Evolutionary conservation across 2,888 invertebrate genomes (phyloP).

Genomic region (Drosophila mayaguana): DNA sequence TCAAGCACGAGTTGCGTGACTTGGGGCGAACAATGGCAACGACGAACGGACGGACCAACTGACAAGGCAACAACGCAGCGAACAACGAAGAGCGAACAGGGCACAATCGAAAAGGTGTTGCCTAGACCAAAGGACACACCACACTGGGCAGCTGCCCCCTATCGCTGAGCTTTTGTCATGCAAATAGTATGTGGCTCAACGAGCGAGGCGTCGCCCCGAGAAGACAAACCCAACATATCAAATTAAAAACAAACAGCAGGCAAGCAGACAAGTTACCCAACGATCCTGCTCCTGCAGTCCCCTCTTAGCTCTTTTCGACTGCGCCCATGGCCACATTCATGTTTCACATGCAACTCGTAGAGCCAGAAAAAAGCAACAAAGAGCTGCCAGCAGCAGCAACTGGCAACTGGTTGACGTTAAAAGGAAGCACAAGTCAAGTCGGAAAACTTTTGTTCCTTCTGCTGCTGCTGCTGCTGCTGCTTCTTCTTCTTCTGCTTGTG

Average conservation of each 20-base stretch:
- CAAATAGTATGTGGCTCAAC: constrained; percentile 66
- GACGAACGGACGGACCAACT: too few species aligned
- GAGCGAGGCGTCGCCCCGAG: constrained; percentile 49
- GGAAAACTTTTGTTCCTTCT: constrained; percentile 66
- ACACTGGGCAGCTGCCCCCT: constrained; percentile 51
- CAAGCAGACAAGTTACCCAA: constrained; percentile 44
- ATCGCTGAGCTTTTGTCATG: constrained; percentile 75
- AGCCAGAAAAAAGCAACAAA: constrained; percentile 12
- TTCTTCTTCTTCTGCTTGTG: constrained; percentile 7
- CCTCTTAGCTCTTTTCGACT: background rate
- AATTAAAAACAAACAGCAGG: constrained; percentile 74
- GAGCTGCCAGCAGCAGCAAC: constrained; percentile 54
- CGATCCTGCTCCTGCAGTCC: background rate
- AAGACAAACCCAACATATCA: constrained; percentile 60
- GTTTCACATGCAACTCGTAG: constrained; percentile 73
- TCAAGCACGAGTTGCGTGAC: constrained; percentile 57
- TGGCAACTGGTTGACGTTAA: constrained; percentile 75
- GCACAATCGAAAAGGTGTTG: constrained; percentile 57
- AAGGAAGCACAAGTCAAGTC: constrained; percentile 78
- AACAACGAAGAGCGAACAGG: background rate
- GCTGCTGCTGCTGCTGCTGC: constrained; percentile 1
- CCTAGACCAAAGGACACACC: constrained; percentile 54
- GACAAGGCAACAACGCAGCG: background rate
- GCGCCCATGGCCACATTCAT: constrained; percentile 55
- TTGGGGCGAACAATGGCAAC: constrained; percentile 60